Conservation (phyloP, 2,113 vertebrate species). For the Grammomys surdaster region DNA sequence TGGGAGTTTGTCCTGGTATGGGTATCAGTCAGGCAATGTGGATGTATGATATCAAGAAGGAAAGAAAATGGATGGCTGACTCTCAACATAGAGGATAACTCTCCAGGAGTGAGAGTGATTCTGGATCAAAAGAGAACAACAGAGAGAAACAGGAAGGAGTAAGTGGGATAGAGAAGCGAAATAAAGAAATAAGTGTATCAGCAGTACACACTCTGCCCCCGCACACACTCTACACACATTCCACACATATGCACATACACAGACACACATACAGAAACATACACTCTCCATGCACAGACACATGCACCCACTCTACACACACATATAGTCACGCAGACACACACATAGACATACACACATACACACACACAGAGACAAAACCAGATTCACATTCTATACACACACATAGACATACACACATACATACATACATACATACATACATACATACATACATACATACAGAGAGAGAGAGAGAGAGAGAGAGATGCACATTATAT, state of each 20-base stretch:
- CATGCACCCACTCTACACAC: not conserved
- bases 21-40: not conserved
- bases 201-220: not conserved
- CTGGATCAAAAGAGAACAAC: not conserved
- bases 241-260: not conserved
- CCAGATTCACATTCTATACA: too few relatives aligned
- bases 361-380: too few relatives aligned
- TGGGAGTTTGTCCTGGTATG: not conserved
- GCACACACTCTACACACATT: too few relatives aligned
- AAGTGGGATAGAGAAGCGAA: conserved; percentile 5
- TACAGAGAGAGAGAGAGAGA: too few relatives aligned
- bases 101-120: not conserved
- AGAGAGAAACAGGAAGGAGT: not conserved
- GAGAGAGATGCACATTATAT: too few relatives aligned
- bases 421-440: too few relatives aligned
- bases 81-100: conserved; percentile 3
- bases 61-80: not conserved
- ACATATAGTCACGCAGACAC: not conserved
- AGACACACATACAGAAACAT: too few relatives aligned
- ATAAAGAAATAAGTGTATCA: not conserved
- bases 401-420: not conserved
- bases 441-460: too few relatives aligned
- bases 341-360: too few relatives aligned
- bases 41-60: not conserved
- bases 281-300: too few relatives aligned